A percentile compares a stretch with the other conserved stretches of the same genome.
These are phyloP conservation scores for Forbesichthys agassizii DNA, from an alignment of 2,113 vertebrate genomes.

Conservation along the genomic window DNA sequence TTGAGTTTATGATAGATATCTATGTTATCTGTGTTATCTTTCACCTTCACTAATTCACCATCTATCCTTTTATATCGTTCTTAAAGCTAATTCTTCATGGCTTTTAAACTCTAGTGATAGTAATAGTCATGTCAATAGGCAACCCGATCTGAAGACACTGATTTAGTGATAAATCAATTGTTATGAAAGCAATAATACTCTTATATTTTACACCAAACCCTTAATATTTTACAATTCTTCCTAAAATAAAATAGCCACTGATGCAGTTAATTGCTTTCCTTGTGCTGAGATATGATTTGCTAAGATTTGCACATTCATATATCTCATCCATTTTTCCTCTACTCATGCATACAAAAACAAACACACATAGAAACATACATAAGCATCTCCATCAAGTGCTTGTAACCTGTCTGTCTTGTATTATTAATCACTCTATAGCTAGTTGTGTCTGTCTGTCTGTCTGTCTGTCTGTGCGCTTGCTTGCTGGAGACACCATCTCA, in stretches of 20 bases:
- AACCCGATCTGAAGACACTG: conserved; percentile 15
- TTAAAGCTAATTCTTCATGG: no score
- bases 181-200: conserved; percentile 29
- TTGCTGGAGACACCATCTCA: conserved; percentile 42
- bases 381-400: conserved; percentile 21
- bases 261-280: conserved; percentile 59
- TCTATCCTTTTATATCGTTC: no score
- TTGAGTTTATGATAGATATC: no score
- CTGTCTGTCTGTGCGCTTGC: neutral
- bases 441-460: conserved; percentile 28
- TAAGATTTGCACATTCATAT: conserved; percentile 22
- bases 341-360: conserved; percentile 1
- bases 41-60: no score
- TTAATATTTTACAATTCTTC: conserved; percentile 20
- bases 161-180: conserved; percentile 53
- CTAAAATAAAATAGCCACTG: conserved; percentile 21
- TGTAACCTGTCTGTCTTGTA: conserved; percentile 42
- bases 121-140: neutral
- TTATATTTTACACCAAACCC: conserved; percentile 43
- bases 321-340: conserved; percentile 27
- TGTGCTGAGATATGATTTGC: conserved; percentile 37
- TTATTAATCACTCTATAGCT: conserved; percentile 33
- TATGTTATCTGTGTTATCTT: no score
- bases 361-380: conserved; percentile 23
- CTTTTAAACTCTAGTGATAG: no score